phyloP scores from a whole-genome alignment of 2,888 invertebrate genomes.

The Conus canariensis region DNA sequence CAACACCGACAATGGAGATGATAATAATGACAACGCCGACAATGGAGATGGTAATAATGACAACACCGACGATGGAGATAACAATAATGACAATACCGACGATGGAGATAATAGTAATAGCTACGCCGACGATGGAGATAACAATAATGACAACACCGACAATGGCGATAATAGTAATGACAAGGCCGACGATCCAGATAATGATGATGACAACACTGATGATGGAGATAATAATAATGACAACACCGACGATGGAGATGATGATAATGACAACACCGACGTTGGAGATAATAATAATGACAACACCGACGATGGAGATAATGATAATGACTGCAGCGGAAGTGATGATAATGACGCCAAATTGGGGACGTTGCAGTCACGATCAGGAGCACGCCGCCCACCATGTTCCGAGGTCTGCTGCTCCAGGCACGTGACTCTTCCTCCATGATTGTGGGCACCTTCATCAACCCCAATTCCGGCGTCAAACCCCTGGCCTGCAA shows the following conservation, averaged over 20 bases:
- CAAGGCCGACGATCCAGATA: background rate
- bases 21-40: background rate
- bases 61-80: too few species aligned
- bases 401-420: background rate
- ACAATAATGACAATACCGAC: too few species aligned
- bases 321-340: too few species aligned
- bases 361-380: background rate
- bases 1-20: background rate
- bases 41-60: background rate
- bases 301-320: too few species aligned
- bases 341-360: background rate
- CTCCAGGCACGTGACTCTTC: background rate
- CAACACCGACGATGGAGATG: too few species aligned
- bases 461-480: background rate
- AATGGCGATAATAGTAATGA: background rate
- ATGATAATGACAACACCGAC: background rate
- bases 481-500: background rate
- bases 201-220: too few species aligned
- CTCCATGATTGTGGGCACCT: background rate
- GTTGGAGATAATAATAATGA: background rate
- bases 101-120: too few species aligned
- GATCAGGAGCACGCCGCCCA: background rate
- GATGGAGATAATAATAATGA: too few species aligned
- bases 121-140: background rate
- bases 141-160: background rate